Evolutionary conservation across 1,140 invertebrate species (phyloP).

Genomic region (Drosophila murphyi): DNA sequence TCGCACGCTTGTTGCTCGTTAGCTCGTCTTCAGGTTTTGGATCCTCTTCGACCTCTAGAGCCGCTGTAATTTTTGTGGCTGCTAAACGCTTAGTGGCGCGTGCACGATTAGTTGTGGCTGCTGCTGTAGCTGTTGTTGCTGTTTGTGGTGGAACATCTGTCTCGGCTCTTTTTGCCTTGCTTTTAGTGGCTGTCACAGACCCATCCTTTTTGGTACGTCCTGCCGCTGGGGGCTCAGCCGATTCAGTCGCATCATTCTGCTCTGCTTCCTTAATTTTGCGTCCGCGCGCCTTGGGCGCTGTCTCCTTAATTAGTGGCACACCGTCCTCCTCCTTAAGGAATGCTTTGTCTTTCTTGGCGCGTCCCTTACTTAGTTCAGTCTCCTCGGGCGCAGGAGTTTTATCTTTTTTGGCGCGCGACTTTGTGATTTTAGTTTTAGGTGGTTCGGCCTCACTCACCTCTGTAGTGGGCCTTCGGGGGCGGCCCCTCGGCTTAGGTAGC

Average conservation of each 20-base stretch:
- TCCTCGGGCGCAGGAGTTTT: conserved; percentile 17
- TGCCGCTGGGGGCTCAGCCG: background rate
- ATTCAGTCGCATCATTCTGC: background rate
- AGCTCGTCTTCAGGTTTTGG: conserved; percentile 6
- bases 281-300: conserved; percentile 67
- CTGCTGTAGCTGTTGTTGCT: background rate
- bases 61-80: conserved; percentile 39
- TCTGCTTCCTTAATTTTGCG: conserved; percentile 54
- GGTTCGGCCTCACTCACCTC: conserved; percentile 35
- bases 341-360: conserved; percentile 28
- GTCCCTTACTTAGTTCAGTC: conserved; percentile 6
- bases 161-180: conserved; percentile 17
- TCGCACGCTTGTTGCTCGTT: conserved; percentile 39
- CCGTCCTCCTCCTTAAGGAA: conserved; percentile 1
- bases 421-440: conserved; percentile 25
- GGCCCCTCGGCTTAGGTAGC: conserved; percentile 42
- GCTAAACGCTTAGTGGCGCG: conserved; percentile 40
- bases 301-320: background rate
- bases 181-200: conserved; percentile 19
- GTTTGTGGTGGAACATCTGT: background rate
- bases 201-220: conserved; percentile 32
- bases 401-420: conserved; percentile 45
- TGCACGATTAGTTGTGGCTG: conserved; percentile 24
- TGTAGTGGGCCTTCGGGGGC: conserved; percentile 48
- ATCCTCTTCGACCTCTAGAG: conserved; percentile 33